Conservation (phyloP, 2,113 vertebrate species). For the Chunga burmeisteri region DNA sequence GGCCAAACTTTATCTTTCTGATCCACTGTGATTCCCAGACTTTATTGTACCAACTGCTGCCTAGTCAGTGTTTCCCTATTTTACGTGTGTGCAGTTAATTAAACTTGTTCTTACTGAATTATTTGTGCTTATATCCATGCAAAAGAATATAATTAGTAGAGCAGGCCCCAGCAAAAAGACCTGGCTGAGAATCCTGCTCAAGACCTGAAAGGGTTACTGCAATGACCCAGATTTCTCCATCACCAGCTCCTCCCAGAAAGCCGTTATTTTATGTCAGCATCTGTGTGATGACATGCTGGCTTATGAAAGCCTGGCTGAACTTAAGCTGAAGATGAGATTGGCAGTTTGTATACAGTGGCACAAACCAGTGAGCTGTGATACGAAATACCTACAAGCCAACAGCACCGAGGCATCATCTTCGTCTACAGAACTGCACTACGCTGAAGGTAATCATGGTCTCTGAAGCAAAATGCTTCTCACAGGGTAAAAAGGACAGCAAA, state of each 20-base stretch:
- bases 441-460: background rate
- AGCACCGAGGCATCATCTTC: background rate
- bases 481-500: background rate
- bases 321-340: background rate
- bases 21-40: background rate
- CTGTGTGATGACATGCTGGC: background rate
- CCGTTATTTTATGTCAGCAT: background rate
- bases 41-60: background rate
- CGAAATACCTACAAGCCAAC: background rate
- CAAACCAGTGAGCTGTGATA: background rate
- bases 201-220: background rate
- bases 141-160: background rate
- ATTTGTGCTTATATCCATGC: background rate
- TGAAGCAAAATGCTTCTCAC: background rate
- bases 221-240: background rate
- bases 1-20: background rate
- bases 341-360: background rate
- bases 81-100: background rate
- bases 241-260: background rate
- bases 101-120: background rate
- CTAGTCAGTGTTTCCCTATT: background rate
- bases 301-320: background rate
- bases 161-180: background rate
- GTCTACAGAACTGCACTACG: fast-evolving
- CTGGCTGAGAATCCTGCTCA: background rate